Evolutionary conservation across 64 coral and sea anemone genomes (phyloP).

Genomic region (Catalaphyllia jardinei): DNA sequence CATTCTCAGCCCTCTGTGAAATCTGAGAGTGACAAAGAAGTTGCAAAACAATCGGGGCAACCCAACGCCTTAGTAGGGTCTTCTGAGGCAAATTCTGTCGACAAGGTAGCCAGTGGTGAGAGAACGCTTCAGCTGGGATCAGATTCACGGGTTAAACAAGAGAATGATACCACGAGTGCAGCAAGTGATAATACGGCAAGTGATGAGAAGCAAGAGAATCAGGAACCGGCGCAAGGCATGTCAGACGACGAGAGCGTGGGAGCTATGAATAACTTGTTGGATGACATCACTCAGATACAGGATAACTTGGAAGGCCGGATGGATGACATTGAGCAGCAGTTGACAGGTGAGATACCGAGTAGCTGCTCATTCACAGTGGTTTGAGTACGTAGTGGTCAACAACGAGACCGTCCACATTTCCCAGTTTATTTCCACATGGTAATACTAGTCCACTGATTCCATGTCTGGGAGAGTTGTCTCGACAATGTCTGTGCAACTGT

Average conservation of each 20-base stretch:
- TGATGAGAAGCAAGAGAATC: neutral
- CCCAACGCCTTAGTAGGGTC: neutral
- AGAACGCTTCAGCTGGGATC: neutral
- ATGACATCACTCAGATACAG: conserved; percentile 50
- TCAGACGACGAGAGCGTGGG: conserved; percentile 28
- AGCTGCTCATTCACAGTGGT: neutral
- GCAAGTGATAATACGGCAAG: neutral
- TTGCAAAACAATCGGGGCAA: neutral
- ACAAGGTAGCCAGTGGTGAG: neutral
- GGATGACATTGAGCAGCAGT: conserved; percentile 54
- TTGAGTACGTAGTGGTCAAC: no score
- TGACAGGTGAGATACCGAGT: neutral
- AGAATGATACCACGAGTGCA: neutral
- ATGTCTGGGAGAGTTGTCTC: no score
- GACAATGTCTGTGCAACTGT: no score
- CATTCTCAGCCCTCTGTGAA: neutral
- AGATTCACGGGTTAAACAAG: conserved; percentile 16
- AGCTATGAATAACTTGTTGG: conserved; percentile 57
- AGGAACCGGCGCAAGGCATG: conserved; percentile 9
- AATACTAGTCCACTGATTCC: no score
- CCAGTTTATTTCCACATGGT: no score
- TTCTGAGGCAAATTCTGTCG: neutral
- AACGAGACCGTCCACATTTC: no score
- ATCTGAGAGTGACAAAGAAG: neutral
- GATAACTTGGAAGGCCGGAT: conserved; percentile 45